Conservation (phyloP, 2,888 invertebrate species). For the Axea sp. region DNA sequence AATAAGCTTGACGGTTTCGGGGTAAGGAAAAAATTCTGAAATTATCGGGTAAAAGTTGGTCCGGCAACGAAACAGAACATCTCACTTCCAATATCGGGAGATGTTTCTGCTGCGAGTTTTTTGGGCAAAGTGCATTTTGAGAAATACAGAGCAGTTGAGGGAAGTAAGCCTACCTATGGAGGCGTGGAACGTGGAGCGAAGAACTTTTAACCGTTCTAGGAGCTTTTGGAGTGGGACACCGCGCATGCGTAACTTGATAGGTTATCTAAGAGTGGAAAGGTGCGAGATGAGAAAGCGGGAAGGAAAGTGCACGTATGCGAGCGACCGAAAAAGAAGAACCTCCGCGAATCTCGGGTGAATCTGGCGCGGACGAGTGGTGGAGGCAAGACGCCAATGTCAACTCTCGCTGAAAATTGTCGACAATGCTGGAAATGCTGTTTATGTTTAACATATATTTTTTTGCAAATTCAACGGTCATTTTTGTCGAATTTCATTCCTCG, state of each 20-base stretch:
- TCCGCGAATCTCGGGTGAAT: slow-evolving; percentile 27
- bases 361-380: slow-evolving; percentile 5
- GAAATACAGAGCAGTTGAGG: slow-evolving; percentile 45
- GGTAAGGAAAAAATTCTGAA: too few species aligned
- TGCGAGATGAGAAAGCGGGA: slow-evolving; percentile 46
- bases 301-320: slow-evolving; percentile 21
- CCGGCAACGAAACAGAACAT: too few species aligned
- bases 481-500: too few species aligned
- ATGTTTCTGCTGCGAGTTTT: too few species aligned
- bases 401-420: slow-evolving; percentile 29
- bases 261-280: slow-evolving; percentile 48
- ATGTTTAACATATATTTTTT: too few species aligned
- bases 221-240: slow-evolving; percentile 62
- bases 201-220: slow-evolving; percentile 55
- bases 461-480: too few species aligned
- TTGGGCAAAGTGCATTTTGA: neutral
- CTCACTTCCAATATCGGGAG: too few species aligned
- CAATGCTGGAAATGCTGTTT: neutral
- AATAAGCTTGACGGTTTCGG: too few species aligned
- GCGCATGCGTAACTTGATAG: slow-evolving; percentile 63
- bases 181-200: slow-evolving; percentile 73
- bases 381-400: slow-evolving; percentile 46
- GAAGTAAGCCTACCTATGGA: slow-evolving; percentile 72
- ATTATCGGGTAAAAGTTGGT: too few species aligned
- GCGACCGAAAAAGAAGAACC: slow-evolving; percentile 44